These are phyloP conservation scores for Coenobita brevimanus DNA, from an alignment of 1,140 invertebrate species.

Conservation along the genomic window DNA sequence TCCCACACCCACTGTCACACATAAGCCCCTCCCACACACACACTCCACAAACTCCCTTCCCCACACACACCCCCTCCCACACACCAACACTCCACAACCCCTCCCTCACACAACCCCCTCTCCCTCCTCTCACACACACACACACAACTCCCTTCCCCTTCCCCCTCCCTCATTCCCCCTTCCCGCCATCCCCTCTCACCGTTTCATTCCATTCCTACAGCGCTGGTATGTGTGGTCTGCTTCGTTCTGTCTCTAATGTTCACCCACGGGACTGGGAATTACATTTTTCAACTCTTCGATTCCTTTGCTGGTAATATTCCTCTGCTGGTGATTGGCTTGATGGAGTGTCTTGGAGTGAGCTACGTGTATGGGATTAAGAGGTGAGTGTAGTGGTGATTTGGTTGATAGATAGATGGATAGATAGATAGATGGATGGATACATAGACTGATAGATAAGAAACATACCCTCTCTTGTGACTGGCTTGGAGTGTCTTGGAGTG, in stretches of 20 bases:
- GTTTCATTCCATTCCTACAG: slow-evolving; percentile 74
- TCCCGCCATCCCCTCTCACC: background rate
- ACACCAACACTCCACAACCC: background rate
- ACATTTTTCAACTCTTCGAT: slow-evolving; percentile 96
- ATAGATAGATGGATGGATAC: no score
- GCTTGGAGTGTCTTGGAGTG: slow-evolving; percentile 91
- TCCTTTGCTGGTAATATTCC: slow-evolving; percentile 95
- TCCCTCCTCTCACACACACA: background rate
- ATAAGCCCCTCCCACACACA: no score
- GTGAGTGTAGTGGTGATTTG: background rate
- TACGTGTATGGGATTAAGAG: slow-evolving; percentile 93
- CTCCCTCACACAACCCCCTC: background rate
- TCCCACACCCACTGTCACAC: no score
- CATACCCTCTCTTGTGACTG: slow-evolving; percentile 91
- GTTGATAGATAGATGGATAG: no score
- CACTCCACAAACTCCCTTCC: no score
- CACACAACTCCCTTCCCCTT: background rate
- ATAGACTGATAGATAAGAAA: no score
- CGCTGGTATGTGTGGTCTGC: slow-evolving; percentile 85
- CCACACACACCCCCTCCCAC: no score
- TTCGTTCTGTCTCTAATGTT: slow-evolving; percentile 92
- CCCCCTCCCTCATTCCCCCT: background rate
- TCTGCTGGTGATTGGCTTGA: slow-evolving; percentile 90
- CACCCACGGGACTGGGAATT: slow-evolving; percentile 93
- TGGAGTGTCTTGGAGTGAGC: slow-evolving; percentile 92